Conservation (phyloP, 1,140 invertebrate genomes). For the Parasteatoda tepidariorum region DNA sequence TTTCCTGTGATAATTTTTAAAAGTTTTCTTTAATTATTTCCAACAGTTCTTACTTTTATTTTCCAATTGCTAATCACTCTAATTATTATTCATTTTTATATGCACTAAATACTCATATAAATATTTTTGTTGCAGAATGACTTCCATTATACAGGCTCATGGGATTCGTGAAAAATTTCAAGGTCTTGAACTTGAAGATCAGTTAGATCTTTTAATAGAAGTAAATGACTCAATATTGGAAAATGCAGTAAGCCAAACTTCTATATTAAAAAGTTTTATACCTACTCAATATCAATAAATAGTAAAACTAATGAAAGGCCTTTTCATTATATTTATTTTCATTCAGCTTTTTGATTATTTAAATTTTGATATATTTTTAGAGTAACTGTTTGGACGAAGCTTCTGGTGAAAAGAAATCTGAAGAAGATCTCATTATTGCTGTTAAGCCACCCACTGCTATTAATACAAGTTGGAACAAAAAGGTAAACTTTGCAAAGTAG, state of each 20-base stretch:
- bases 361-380: conserved; percentile 65
- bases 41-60: conserved; percentile 15
- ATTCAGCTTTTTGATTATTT: no score
- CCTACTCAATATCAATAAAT: not conserved
- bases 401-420: conserved; percentile 74
- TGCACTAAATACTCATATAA: no score
- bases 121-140: no score
- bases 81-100: no score
- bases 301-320: no score
- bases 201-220: conserved; percentile 80
- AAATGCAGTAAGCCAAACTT: conserved; percentile 74
- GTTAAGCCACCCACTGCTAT: conserved; percentile 66
- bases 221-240: conserved; percentile 86
- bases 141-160: conserved; percentile 73
- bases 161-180: conserved; percentile 71
- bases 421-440: conserved; percentile 70
- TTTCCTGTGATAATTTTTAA: no score
- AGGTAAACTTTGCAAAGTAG: no score
- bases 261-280: not conserved
- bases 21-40: not conserved
- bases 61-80: no score
- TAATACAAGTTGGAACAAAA: conserved; percentile 74
- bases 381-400: conserved; percentile 77
- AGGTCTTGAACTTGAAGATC: conserved; percentile 75
- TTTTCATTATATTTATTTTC: no score